phyloP scores from a whole-genome alignment of 2,113 vertebrate genomes.

The Artemisiospiza belli region DNA sequence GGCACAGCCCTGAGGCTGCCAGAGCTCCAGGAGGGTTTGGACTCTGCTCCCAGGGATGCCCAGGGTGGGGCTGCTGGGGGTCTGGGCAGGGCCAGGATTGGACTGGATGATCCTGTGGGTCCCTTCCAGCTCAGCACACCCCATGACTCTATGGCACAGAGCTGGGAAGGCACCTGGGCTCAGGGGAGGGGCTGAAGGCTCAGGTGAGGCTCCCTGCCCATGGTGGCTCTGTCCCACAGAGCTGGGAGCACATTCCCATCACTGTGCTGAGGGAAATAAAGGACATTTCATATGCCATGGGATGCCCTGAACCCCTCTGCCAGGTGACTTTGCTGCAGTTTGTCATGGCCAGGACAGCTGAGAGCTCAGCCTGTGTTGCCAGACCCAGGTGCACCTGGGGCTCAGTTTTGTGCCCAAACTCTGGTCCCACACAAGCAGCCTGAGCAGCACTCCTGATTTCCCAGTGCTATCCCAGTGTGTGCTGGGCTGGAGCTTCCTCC shows the following conservation, averaged over 20 bases:
- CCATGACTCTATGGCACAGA: not conserved
- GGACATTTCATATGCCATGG: accelerated
- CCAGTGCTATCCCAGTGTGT: not conserved
- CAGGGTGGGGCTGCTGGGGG: not conserved
- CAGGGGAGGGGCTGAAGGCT: not conserved
- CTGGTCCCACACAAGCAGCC: not conserved
- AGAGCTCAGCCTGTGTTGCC: not conserved
- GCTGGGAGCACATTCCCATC: not conserved
- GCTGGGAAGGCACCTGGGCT: not conserved
- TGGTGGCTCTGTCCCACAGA: not conserved
- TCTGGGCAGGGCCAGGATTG: not conserved
- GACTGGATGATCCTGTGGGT: not conserved
- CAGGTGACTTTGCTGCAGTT: not conserved
- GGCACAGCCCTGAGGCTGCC: not conserved
- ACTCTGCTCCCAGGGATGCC: accelerated
- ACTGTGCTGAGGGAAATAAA: not conserved
- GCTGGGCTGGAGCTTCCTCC: not conserved
- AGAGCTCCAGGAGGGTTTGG: not conserved
- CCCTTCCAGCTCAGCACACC: not conserved
- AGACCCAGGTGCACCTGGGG: not conserved
- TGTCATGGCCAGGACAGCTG: not conserved
- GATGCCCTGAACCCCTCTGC: not conserved
- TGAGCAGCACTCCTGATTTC: not conserved
- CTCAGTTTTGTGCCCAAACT: not conserved
- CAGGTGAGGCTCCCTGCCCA: not conserved